Evolutionary conservation across 2,888 invertebrate species (phyloP).

Genomic region (Tachina lurida): DNA sequence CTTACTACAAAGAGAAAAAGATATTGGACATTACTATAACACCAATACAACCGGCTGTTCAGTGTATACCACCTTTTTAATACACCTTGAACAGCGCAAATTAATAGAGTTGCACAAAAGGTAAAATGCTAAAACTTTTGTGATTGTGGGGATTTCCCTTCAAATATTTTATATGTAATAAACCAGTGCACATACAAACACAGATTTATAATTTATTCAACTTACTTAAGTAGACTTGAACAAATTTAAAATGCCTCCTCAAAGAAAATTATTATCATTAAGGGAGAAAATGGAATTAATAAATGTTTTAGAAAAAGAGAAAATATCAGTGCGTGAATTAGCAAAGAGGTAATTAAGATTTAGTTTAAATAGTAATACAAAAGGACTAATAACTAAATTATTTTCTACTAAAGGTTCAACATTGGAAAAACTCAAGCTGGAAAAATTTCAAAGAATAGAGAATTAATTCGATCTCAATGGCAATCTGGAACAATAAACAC

Average conservation of each 20-base stretch:
- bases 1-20: background rate
- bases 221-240: constrained; percentile 1
- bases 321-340: constrained; percentile 40
- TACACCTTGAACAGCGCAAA: background rate
- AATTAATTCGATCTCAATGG: constrained; percentile 21
- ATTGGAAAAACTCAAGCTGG: constrained; percentile 38
- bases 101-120: background rate
- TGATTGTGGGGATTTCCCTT: background rate
- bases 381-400: background rate
- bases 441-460: constrained; percentile 19
- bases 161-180: background rate
- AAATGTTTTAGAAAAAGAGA: constrained; percentile 38
- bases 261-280: constrained; percentile 28
- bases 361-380: background rate
- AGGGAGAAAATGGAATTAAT: constrained; percentile 40
- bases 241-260: constrained; percentile 19
- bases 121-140: background rate
- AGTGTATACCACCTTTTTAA: constrained; percentile 1
- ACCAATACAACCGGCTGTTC: background rate
- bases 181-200: background rate
- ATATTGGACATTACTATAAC: background rate
- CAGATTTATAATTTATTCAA: too few relatives aligned
- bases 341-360: constrained; percentile 30
- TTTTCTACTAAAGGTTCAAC: constrained; percentile 30
- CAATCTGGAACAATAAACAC: constrained; percentile 28